Evolutionary conservation across 2,888 invertebrate genomes (phyloP), one percentile per base, ranked within the genome.

Genomic region (Philonicus albiceps): DNA sequence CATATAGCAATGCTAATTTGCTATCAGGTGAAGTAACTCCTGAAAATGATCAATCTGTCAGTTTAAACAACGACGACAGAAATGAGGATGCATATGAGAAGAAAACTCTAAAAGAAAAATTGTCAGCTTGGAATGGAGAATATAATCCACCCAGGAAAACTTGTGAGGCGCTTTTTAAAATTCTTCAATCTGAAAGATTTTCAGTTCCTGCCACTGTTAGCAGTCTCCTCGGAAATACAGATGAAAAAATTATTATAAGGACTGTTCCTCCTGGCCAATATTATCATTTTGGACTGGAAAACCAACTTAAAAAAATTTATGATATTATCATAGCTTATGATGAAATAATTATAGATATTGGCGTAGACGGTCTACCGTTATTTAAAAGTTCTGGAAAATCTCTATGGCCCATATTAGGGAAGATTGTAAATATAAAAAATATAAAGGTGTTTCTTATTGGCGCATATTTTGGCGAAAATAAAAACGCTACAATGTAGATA

Each of bases 331-430:
- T 74, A 55, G 76, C 37, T 22, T 87, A 87, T 87, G 74, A 88
- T n/a, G 87, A 88, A 87, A 75, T 87, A 75, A 22, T 87, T 86
- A 55, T 81, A 8, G 87, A 88, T 64, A 76, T 88, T 30, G 86
- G 86, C 75, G 76, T 87, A n/a, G 87, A 87, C 40, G 88, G 87
- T n/a, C 72, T 88, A 22, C 87, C 87, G 13, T 34, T 87, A 53
- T 88, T 86, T 53, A 88, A 87, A 74, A 88, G 88, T 74, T 88
- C 88, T 30, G 87, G 81, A 40, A 13, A 34, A 1, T 86, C 87
- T 84, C 85, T 88, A 31, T 88, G 87, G 88, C 87, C 87, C 74
- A 88, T 88, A 74, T 85, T 88, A 53, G 81, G 86, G 40, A 86
- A 84, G 76, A 34, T 88, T 30, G 34, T 86, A n/a, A 88, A 88